phyloP scores from a whole-genome alignment of 2,797 vertebrate species.

The Sitta carolinensis region DNA sequence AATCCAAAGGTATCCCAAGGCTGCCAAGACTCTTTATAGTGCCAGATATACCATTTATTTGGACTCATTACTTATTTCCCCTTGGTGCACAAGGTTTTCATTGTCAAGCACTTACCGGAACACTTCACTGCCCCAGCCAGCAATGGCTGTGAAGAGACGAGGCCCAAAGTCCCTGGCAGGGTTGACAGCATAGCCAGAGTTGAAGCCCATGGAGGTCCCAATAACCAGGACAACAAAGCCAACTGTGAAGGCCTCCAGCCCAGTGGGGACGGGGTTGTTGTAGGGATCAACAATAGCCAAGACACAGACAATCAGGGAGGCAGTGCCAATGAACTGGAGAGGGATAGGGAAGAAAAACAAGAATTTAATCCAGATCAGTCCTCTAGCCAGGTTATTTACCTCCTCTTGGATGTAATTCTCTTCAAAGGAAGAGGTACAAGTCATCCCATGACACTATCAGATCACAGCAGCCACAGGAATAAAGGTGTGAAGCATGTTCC shows the following conservation, averaged over 20 bases:
- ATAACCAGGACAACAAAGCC: slow-evolving; percentile 95
- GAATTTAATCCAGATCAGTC: not conserved
- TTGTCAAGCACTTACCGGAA: slow-evolving; percentile 84
- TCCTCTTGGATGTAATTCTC: not conserved
- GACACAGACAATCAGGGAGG: slow-evolving; percentile 90
- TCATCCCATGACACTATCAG: not conserved
- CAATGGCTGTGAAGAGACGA: slow-evolving; percentile 90
- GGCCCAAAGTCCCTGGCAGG: slow-evolving; percentile 96
- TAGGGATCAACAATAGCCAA: slow-evolving; percentile 94
- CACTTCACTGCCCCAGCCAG: slow-evolving; percentile 91
- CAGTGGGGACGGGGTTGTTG: slow-evolving; percentile 91
- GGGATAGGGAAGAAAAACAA: not conserved
- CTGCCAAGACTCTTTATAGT: not conserved
- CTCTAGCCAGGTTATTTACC: not conserved
- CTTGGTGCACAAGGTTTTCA: not conserved
- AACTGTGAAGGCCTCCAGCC: slow-evolving; percentile 95
- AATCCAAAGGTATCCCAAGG: not conserved
- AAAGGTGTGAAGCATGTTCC: not conserved
- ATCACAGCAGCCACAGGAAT: not conserved
- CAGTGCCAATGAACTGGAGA: slow-evolving; percentile 90
- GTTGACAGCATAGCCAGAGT: slow-evolving; percentile 97
- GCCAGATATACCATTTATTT: not conserved
- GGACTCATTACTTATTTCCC: not conserved
- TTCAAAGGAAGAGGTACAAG: not conserved
- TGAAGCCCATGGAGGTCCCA: slow-evolving; percentile 97